phyloP scores from a whole-genome alignment of 2,113 vertebrate species.

The Telmatochromis sp. region DNA sequence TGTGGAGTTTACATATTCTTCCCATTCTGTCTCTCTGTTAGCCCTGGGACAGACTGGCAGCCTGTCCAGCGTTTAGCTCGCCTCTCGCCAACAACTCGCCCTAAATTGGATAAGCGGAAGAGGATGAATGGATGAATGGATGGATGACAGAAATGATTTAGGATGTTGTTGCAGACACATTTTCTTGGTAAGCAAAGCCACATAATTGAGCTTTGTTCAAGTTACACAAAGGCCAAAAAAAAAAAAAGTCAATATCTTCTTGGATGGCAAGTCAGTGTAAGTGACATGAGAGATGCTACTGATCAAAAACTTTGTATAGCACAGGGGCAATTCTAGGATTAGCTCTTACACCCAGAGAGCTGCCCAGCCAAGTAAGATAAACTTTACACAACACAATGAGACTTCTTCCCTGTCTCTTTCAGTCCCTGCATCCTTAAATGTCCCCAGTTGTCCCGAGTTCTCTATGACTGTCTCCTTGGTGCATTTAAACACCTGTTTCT shows the following conservation, averaged over 20 bases:
- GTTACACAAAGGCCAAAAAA: neutral
- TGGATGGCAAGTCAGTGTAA: neutral
- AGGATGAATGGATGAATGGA: neutral
- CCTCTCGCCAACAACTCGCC: neutral
- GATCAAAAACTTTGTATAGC: neutral
- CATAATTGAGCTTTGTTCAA: neutral
- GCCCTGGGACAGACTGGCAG: neutral
- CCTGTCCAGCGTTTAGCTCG: neutral
- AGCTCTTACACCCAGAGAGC: too few relatives aligned
- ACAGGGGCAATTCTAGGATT: too few relatives aligned
- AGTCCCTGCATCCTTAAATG: too few relatives aligned
- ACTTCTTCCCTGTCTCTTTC: too few relatives aligned
- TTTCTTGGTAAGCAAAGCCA: neutral
- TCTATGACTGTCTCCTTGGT: too few relatives aligned
- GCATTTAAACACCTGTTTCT: too few relatives aligned
- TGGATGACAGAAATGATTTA: neutral
- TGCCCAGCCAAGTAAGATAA: too few relatives aligned
- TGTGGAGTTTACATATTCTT: neutral
- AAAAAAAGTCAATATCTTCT: neutral
- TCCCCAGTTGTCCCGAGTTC: too few relatives aligned
- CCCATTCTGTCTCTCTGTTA: neutral
- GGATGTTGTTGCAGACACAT: neutral
- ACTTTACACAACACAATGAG: too few relatives aligned
- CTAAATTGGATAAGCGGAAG: neutral
- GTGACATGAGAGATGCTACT: neutral